phyloP scores from a whole-genome alignment of 2,113 vertebrate genomes.

The Trichechus manatus region DNA sequence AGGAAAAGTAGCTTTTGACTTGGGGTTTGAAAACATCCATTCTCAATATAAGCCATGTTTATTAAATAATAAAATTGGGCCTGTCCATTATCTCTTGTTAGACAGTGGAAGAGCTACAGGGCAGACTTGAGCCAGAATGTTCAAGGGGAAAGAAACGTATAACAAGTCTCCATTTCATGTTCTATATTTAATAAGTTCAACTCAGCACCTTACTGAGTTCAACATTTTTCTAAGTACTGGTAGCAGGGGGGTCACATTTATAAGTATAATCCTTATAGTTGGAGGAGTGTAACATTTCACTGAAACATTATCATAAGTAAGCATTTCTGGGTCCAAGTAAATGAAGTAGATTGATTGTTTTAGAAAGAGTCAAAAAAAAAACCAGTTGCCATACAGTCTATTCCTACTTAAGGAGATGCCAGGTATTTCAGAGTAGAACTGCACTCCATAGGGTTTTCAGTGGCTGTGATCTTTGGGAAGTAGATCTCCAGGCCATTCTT shows the following conservation, averaged over 20 bases:
- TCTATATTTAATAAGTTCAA: slow-evolving; percentile 35
- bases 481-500: background rate
- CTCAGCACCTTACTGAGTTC: background rate
- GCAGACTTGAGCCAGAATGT: background rate
- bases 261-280: background rate
- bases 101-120: background rate
- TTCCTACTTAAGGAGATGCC: background rate
- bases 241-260: background rate
- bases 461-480: background rate
- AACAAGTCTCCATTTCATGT: background rate
- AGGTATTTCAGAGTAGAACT: background rate
- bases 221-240: background rate
- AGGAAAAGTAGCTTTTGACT: background rate
- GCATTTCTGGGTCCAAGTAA: background rate
- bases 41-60: background rate
- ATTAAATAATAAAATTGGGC: background rate
- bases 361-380: background rate
- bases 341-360: fast-evolving
- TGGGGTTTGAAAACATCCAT: background rate
- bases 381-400: background rate
- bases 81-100: background rate
- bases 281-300: background rate
- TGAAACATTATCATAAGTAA: background rate
- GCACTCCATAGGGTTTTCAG: background rate
- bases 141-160: background rate